phyloP scores from a whole-genome alignment of 1,140 invertebrate species.

The Laodelphax striatellus region DNA sequence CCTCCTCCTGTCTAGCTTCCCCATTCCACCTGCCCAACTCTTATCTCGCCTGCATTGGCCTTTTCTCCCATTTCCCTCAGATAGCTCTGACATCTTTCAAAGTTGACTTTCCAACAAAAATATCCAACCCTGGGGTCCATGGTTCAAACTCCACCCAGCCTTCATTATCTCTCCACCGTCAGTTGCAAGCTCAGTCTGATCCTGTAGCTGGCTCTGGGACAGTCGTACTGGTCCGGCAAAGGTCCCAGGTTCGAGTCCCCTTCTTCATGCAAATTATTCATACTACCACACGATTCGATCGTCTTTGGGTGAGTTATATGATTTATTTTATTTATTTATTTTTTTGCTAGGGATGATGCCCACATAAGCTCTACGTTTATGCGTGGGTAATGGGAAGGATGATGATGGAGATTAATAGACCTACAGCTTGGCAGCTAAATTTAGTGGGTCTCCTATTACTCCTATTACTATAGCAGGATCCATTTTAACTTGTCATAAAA shows the following conservation, averaged over 20 bases:
- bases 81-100: neutral
- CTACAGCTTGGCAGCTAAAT: neutral
- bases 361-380: no score
- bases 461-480: no score
- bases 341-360: no score
- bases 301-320: neutral
- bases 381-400: no score
- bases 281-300: neutral
- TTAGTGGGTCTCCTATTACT: neutral
- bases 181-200: neutral
- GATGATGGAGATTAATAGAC: neutral
- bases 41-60: no score
- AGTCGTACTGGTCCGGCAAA: no score
- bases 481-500: no score
- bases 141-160: neutral
- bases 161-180: neutral
- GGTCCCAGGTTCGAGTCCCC: neutral
- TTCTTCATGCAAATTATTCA: neutral
- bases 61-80: neutral
- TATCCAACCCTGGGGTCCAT: neutral
- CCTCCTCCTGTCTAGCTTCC: no score
- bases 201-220: neutral
- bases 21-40: no score
- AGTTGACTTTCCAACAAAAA: neutral
- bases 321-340: neutral